A percentile compares a stretch with the other conserved stretches of the same genome.
Evolutionary conservation across 2,888 invertebrate genomes (phyloP).

Genomic region (Diplazon laetatorius): DNA sequence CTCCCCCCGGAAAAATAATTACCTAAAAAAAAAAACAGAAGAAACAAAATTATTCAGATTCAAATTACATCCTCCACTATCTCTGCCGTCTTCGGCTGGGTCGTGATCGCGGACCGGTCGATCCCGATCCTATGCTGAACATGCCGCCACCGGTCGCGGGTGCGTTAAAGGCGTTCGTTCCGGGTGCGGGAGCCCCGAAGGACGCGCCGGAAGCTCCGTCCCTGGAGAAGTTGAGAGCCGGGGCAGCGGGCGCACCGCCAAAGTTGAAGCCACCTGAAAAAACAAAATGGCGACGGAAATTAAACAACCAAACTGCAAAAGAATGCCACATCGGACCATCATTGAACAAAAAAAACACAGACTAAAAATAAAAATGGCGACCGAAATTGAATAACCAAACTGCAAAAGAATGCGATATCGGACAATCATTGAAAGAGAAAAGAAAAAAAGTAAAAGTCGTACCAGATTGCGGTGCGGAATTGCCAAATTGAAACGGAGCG

Average conservation of each 20-base stretch:
- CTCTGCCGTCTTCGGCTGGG: slow-evolving; percentile 79
- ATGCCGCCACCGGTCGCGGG: slow-evolving; percentile 75
- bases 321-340: too few species aligned
- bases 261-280: slow-evolving; percentile 78
- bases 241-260: slow-evolving; percentile 72
- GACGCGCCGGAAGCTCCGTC: slow-evolving; percentile 65
- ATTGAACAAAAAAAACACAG: not conserved
- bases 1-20: too few species aligned
- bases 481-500: slow-evolving; percentile 74
- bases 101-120: slow-evolving; percentile 80
- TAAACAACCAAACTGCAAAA: not conserved
- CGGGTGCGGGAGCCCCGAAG: slow-evolving; percentile 71
- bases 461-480: slow-evolving; percentile 73
- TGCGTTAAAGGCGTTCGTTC: slow-evolving; percentile 64
- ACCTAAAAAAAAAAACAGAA: slow-evolving; percentile 31
- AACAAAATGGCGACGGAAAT: not conserved
- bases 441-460: slow-evolving; percentile 17
- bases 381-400: slow-evolving; percentile 71
- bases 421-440: not conserved
- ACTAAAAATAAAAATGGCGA: slow-evolving; percentile 57
- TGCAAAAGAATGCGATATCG: slow-evolving; percentile 74
- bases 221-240: slow-evolving; percentile 74
- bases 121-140: slow-evolving; percentile 83
- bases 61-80: slow-evolving; percentile 81
- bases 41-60: slow-evolving; percentile 42